Conservation (phyloP, 2,888 invertebrate genomes). For the Rhagonycha fulva region DNA sequence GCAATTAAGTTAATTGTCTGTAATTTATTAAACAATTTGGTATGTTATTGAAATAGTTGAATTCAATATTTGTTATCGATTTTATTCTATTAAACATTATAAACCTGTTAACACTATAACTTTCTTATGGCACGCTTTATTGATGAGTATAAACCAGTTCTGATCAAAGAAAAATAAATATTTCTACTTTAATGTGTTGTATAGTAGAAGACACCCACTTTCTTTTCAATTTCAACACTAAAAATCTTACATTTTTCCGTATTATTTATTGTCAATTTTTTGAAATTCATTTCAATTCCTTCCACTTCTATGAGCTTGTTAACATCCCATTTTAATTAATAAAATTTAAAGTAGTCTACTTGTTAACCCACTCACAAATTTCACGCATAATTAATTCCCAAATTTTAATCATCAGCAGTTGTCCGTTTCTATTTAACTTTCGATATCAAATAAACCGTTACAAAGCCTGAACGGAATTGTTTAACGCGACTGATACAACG, state of each 20-base stretch:
- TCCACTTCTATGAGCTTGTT: not conserved
- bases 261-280: not conserved
- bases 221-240: not conserved
- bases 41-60: not conserved
- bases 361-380: not conserved
- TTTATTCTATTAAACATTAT: not conserved
- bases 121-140: slow-evolving; percentile 3
- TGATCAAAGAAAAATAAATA: slow-evolving; percentile 3
- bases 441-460: not conserved
- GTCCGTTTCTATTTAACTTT: not conserved
- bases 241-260: not conserved
- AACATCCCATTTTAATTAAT: not conserved
- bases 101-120: slow-evolving; percentile 1
- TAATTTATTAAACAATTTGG: not conserved
- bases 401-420: not conserved
- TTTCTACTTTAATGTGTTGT: not conserved
- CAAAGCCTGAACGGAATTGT: not conserved
- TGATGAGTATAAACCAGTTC: not conserved
- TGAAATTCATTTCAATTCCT: not conserved
- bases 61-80: not conserved
- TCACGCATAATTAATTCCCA: not conserved
- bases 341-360: not conserved
- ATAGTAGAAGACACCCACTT: not conserved
- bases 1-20: not conserved
- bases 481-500: not conserved